Base-by-base conservation (phyloP, 2,888 invertebrate species). In the Diabrotica balteata region DNA sequence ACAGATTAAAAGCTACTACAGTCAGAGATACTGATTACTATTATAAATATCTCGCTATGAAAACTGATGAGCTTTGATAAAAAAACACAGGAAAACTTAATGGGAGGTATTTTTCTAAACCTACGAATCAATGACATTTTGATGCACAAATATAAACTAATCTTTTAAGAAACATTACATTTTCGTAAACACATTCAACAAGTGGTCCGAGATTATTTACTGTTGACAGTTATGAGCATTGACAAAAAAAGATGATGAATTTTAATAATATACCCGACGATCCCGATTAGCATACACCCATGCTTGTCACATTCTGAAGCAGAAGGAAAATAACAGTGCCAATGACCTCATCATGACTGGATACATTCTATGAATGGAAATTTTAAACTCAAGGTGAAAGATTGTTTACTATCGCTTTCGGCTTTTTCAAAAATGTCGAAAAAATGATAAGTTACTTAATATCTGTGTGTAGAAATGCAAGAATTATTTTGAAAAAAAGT, bases 331-430 rank as follows among this genome's bases (percentile, higher is more conserved):
- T 72, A 73, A 70, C 67, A 74, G 69, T 69, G 76, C 69, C 75
- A 75, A 75, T 75, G 75, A 75, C 75, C 76, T 70, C 69, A 73
- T 68, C 72, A 65, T 72, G 71, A 73, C 71, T 70, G 65, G 70
- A 71, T 69, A 73, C 73, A 74, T 72, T 76, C 73, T 72, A 76
- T 76, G 76, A 76, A 76, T 76, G 76, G 73, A 71, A 72, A 72
- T 71, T 66, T 71, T 62, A 50, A 57, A 67, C 74, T 75, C 73
- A 75, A 75, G 75, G 73, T 72, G 67, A 69, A 68, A 72, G 42
- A 64, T 67, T 72, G 70, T 72, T 70, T 72, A 70, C 72, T 68
- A 70, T 68, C 62, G 64, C 63, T 66, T 62, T 64, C 50, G 67
- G 65, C 64, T 59, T 55, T 32, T 32, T 50, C 52, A 61, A 11